Base-by-base conservation (phyloP, 2,888 invertebrate genomes). In the Matsumyia berberina region DNA sequence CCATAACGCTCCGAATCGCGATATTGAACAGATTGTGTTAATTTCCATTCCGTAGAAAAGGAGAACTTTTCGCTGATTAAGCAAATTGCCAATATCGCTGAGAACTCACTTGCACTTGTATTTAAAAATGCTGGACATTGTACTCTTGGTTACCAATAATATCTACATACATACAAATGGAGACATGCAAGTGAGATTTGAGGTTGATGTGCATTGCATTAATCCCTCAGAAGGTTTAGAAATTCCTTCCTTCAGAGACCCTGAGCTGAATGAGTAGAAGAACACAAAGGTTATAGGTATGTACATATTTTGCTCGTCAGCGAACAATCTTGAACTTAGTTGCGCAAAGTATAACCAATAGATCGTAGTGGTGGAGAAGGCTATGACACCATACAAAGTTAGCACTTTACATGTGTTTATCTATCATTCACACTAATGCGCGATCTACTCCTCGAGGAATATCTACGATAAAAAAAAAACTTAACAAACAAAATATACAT, bases 401-500 rank as follows among this genome's bases (percentile, higher is more conserved):
- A 55, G 17, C 17, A 64, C 35, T 70, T 44, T 64, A 55, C 39
- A 58, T 64, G 60, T 73, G 39, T 78, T 67, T 62, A 73, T 49
- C 67, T 78, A 64, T 42, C 31, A 17, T 78, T 73, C 72, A 78
- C 49, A 78, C 73, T 39, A 51, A 79, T 55, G 37, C 35, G 39
- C 67, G 60, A 69, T 78, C 58, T 53, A 60, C 42, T 62, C 64
- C 33, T 66, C 46, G 51, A 70, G 42, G 9, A 69, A 69, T 58
- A 58, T 29, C n/a, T n/a, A n/a, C n/a, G 35, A 76, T 49, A 58
- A 58, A 76, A 37, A 70, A 58, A 55, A 55, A 44, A 55, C 19
- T 78, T 35, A 67, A 62, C 53, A 73, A 79, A 83, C 79, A 62
- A 85, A 83, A 72, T 67, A 62, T 35, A 64, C 73, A 12, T 57